Evolutionary conservation across 2,113 vertebrate genomes (phyloP).

Genomic region (Sisor rabdophorus): DNA sequence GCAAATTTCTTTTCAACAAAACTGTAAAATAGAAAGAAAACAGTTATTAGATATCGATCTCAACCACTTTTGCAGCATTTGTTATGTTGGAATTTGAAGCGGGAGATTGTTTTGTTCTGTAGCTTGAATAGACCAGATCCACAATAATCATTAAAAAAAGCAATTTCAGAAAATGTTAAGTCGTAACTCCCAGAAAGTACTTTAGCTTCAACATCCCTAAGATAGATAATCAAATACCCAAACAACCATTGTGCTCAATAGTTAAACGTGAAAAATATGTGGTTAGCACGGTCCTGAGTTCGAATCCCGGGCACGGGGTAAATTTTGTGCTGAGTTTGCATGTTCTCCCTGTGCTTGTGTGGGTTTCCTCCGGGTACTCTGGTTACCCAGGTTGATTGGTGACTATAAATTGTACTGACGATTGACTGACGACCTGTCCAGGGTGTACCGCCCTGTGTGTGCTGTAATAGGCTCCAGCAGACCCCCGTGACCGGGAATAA

Average conservation of each 20-base stretch:
- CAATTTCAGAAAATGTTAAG: neutral
- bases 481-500: too few species aligned
- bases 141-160: neutral
- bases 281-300: too few species aligned
- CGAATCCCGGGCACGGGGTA: too few species aligned
- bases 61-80: neutral
- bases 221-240: neutral
- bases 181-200: neutral
- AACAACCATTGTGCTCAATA: neutral
- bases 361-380: too few species aligned
- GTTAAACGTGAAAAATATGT: neutral
- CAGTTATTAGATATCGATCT: neutral
- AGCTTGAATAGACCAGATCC: neutral
- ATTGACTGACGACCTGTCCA: too few species aligned
- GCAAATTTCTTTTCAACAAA: neutral
- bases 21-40: neutral
- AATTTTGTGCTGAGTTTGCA: too few species aligned
- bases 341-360: too few species aligned
- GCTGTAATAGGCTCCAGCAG: too few species aligned
- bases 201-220: neutral
- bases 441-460: too few species aligned
- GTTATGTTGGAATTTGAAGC: neutral
- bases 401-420: too few species aligned
- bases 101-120: neutral
- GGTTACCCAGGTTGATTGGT: too few species aligned